These are phyloP conservation scores for Bergia puertoricense DNA, from an alignment of 92 coral and sea anemone species.

Conservation along the genomic window DNA sequence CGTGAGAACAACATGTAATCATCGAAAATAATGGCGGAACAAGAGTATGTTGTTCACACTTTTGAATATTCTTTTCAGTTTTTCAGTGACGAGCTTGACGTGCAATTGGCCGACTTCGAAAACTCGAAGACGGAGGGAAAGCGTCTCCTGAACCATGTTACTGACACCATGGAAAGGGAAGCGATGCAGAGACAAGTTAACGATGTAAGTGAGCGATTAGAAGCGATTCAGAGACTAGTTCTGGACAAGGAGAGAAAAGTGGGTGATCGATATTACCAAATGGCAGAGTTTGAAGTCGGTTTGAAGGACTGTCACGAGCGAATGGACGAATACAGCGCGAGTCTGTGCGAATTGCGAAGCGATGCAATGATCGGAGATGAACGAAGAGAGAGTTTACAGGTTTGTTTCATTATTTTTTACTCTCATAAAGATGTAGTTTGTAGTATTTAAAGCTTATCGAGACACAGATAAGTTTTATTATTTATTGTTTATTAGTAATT, in stretches of 20 bases:
- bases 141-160: slow-evolving; percentile 66
- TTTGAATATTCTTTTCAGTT: slow-evolving; percentile 89
- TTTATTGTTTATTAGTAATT: not conserved
- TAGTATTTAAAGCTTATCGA: not conserved
- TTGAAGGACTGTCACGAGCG: slow-evolving; percentile 71
- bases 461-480: not conserved
- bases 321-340: slow-evolving; percentile 57
- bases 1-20: slow-evolving; percentile 8
- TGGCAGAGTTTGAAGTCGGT: slow-evolving; percentile 76
- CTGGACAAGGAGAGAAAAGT: slow-evolving; percentile 60
- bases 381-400: slow-evolving; percentile 62
- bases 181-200: slow-evolving; percentile 61
- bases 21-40: slow-evolving; percentile 51
- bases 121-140: slow-evolving; percentile 76
- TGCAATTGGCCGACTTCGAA: slow-evolving; percentile 77
- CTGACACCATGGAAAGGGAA: slow-evolving; percentile 68
- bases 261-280: slow-evolving; percentile 62
- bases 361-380: slow-evolving; percentile 44
- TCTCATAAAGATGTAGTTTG: not conserved
- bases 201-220: slow-evolving; percentile 71
- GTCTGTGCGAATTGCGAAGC: slow-evolving; percentile 49
- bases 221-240: slow-evolving; percentile 79
- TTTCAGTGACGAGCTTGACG: slow-evolving; percentile 89
- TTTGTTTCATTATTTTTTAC: slow-evolving; percentile 12
- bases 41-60: slow-evolving; percentile 63